These are phyloP conservation scores for Pharmacophagus antenor DNA, from an alignment of 2,888 invertebrate genomes.

Conservation along the genomic window DNA sequence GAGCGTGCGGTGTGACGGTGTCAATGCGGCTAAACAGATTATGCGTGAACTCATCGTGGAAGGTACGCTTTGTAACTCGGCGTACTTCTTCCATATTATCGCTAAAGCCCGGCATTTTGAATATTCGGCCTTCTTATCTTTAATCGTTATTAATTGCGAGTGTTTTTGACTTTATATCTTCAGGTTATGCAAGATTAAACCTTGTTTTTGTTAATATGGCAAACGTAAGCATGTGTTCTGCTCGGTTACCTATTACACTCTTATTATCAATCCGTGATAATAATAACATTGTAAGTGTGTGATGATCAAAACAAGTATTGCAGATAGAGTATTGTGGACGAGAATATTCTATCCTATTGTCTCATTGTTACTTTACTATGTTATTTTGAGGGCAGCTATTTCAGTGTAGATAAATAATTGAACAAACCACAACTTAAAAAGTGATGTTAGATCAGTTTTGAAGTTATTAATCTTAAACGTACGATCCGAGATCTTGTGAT, in stretches of 20 bases:
- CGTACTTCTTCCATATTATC: not conserved
- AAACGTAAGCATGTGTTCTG: not conserved
- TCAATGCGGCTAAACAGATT: conserved; percentile 32
- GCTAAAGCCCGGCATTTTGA: not conserved
- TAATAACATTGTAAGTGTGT: too few relatives aligned
- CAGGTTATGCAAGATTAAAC: not conserved
- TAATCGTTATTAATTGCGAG: not conserved
- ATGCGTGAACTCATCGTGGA: conserved; percentile 23
- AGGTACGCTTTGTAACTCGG: conserved; percentile 28
- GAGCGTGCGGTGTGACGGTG: conserved; percentile 38
- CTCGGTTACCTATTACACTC: not conserved
- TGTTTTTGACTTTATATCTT: not conserved
- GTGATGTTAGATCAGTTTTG: not conserved
- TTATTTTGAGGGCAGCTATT: too few relatives aligned
- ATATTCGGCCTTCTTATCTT: not conserved
- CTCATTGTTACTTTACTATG: too few relatives aligned
- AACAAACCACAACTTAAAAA: too few relatives aligned
- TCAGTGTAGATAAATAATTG: too few relatives aligned
- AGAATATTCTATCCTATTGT: too few relatives aligned
- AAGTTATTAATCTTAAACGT: not conserved
- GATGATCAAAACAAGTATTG: too few relatives aligned
- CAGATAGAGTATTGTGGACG: too few relatives aligned
- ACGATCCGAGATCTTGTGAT: not conserved
- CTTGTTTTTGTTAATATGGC: not conserved
- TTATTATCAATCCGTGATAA: too few relatives aligned